phyloP scores from a whole-genome alignment of 2,113 vertebrate genomes.

The Murina feae region DNA sequence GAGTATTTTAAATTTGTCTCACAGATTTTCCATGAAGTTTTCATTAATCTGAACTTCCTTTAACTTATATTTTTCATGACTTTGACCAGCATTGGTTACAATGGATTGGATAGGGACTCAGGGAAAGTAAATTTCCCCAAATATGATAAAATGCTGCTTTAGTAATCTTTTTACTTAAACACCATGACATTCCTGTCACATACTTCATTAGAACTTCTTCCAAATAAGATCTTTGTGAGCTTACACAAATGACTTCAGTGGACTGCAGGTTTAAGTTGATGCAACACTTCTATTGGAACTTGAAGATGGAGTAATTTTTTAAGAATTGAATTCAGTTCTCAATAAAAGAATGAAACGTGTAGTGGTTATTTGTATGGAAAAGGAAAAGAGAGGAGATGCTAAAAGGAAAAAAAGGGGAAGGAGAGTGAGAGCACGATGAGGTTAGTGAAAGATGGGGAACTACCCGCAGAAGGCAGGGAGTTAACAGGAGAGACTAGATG shows the following conservation, averaged over 20 bases:
- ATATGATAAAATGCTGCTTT: not conserved
- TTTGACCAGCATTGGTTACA: slow-evolving; percentile 2
- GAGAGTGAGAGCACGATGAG: not conserved
- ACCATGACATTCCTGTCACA: not conserved
- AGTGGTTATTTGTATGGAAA: not conserved
- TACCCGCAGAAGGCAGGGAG: not conserved
- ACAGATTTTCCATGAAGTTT: not conserved
- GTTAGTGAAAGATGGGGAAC: accelerated
- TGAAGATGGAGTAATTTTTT: not conserved
- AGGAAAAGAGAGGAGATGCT: not conserved
- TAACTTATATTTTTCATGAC: accelerated
- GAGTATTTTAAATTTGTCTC: not conserved
- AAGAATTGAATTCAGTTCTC: not conserved
- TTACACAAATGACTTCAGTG: not conserved
- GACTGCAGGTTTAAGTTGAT: not conserved
- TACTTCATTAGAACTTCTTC: not conserved
- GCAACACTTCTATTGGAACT: not conserved
- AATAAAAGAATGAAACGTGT: not conserved
- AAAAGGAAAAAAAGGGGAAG: not conserved
- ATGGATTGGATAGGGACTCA: not conserved
- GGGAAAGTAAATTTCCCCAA: not conserved
- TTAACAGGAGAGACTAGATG: accelerated
- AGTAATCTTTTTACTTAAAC: not conserved
- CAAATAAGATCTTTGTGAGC: not conserved
- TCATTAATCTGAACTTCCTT: not conserved